Evolutionary conservation across 2,113 vertebrate genomes (phyloP).

Genomic region (Salvator merianae): DNA sequence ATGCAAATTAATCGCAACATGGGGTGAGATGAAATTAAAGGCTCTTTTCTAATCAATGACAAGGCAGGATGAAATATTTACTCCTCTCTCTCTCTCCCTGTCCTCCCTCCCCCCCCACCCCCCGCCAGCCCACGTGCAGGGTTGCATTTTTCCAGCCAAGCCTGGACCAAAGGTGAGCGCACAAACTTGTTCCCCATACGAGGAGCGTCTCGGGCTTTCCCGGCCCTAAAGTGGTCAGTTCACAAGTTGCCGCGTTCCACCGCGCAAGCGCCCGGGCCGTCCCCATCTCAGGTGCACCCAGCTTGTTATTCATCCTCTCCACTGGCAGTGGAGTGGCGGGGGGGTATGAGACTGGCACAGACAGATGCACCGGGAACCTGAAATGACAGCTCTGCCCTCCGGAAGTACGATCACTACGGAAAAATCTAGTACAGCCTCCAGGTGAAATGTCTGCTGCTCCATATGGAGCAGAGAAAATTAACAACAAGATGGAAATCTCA

Average conservation of each 20-base stretch:
- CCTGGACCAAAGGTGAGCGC: slow-evolving; percentile 67
- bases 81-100: slow-evolving; percentile 83
- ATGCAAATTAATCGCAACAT: slow-evolving; percentile 99
- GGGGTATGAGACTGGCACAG: slow-evolving; percentile 80
- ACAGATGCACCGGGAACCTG: slow-evolving; percentile 94
- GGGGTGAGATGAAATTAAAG: slow-evolving; percentile 99
- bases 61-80: slow-evolving; percentile 97
- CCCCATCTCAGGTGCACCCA: slow-evolving; percentile 81
- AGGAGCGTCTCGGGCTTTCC: slow-evolving; percentile 42
- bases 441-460: slow-evolving; percentile 99
- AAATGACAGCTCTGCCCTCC: slow-evolving; percentile 98
- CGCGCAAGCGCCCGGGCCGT: slow-evolving; percentile 35
- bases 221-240: slow-evolving; percentile 65
- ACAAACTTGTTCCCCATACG: slow-evolving; percentile 52
- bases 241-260: slow-evolving; percentile 68
- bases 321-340: slow-evolving; percentile 65
- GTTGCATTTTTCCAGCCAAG: slow-evolving; percentile 35
- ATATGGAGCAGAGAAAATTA: slow-evolving; percentile 99
- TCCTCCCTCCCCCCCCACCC: slow-evolving; percentile 47
- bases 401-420: slow-evolving; percentile 93
- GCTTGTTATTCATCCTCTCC: slow-evolving; percentile 84
- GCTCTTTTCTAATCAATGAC: slow-evolving; percentile 99
- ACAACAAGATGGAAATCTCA: slow-evolving; percentile 99
- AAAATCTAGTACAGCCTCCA: slow-evolving; percentile 97
- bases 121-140: slow-evolving; percentile 55